Evolutionary conservation across 2,797 vertebrate genomes (phyloP).

Genomic region (Pseudomugil tenellus): DNA sequence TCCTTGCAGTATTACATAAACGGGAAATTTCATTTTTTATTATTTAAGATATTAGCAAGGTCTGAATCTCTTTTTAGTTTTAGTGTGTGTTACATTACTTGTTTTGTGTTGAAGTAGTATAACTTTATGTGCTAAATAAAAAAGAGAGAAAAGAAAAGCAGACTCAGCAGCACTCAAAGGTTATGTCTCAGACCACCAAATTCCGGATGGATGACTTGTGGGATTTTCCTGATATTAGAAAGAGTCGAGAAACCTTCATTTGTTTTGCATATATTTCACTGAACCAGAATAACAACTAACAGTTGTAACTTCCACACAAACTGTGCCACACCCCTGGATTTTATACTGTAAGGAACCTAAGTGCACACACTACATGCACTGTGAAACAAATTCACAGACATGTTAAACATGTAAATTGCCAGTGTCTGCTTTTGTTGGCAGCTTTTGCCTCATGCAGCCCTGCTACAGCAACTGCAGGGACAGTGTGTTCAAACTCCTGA

Average conservation of each 20-base stretch:
- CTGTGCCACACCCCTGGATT: not conserved
- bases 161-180: not conserved
- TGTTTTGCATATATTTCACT: conserved; percentile 28
- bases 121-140: not conserved
- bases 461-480: conserved; percentile 59
- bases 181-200: conserved; percentile 12
- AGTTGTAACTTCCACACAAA: not conserved
- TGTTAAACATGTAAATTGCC: conserved; percentile 11
- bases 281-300: conserved; percentile 12
- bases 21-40: conserved; percentile 13
- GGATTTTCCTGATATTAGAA: conserved; percentile 10
- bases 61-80: not conserved
- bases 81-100: not conserved
- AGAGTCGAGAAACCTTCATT: conserved; percentile 4
- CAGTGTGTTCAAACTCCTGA: conserved; percentile 74
- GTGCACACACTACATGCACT: not conserved
- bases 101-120: not conserved
- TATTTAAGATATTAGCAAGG: conserved; percentile 1
- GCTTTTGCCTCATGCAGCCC: conserved; percentile 43
- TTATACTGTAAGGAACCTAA: conserved; percentile 6
- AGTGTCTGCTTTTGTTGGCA: conserved; percentile 13
- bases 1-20: not conserved
- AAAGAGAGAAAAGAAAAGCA: not conserved
- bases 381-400: not conserved
- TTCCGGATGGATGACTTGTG: conserved; percentile 10